Conservation (phyloP, 2,797 vertebrate genomes). For the Lacerta bilineata region DNA sequence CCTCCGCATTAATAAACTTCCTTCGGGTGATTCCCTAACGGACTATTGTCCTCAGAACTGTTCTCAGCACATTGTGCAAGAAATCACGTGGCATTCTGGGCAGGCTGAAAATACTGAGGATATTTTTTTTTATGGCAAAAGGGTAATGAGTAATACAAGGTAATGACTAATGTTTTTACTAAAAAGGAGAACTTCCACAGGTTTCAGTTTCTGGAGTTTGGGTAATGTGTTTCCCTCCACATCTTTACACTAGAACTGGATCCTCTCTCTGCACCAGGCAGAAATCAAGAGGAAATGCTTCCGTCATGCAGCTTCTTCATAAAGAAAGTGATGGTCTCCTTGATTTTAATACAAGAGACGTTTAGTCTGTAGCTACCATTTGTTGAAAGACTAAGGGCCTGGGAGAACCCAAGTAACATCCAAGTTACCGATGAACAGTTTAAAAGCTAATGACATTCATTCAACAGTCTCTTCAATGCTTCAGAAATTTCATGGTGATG, state of each 20-base stretch:
- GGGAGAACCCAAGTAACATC: too few relatives aligned
- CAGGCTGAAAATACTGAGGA: neutral
- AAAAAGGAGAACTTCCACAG: neutral
- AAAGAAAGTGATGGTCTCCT: too few relatives aligned
- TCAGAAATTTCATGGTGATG: neutral
- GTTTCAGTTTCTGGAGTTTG: neutral
- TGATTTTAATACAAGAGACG: too few relatives aligned
- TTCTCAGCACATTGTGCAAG: neutral
- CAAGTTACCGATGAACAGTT: neutral
- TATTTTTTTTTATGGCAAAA: neutral
- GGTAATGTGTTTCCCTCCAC: neutral
- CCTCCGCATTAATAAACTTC: neutral
- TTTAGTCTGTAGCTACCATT: too few relatives aligned
- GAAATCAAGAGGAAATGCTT: neutral
- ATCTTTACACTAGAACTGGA: neutral
- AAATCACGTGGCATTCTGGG: too few relatives aligned
- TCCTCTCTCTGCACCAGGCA: neutral
- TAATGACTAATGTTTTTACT: constrained; percentile 7
- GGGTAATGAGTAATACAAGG: neutral
- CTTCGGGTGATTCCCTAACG: constrained; percentile 6
- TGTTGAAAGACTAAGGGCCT: too few relatives aligned
- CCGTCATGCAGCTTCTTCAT: too few relatives aligned
- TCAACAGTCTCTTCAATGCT: neutral
- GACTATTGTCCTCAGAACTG: neutral
- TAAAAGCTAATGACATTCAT: neutral